Percentiles rank a stretch among this genome's conserved stretches.
phyloP scores from a whole-genome alignment of 2,888 invertebrate genomes.

The Drosophila nr. medialis region DNA sequence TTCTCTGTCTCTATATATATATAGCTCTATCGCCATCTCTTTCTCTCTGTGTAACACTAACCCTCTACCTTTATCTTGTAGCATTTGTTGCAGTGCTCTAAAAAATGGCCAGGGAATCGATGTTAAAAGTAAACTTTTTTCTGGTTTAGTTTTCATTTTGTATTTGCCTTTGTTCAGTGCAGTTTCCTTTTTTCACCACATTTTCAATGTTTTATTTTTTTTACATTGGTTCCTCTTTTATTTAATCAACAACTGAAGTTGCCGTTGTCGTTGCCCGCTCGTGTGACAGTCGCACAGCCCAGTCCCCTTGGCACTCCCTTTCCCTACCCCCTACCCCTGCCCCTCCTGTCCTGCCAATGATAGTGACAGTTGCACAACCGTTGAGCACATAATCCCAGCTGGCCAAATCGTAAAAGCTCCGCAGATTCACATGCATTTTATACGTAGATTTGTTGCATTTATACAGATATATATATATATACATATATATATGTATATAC shows the following conservation, averaged over 20 bases:
- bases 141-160: constrained; percentile 68
- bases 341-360: constrained; percentile 7
- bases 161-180: constrained; percentile 55
- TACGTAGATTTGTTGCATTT: constrained; percentile 76
- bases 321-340: neutral
- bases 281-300: constrained; percentile 49
- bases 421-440: constrained; percentile 74
- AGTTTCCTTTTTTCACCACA: constrained; percentile 9
- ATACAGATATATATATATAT: constrained; percentile 20
- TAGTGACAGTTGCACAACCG: constrained; percentile 56
- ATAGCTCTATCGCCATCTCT: neutral
- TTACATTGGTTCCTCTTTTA: constrained; percentile 56
- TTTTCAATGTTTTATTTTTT: constrained; percentile 12
- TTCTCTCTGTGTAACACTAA: neutral
- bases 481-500: neutral
- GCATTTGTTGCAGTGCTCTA: constrained; percentile 46
- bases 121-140: constrained; percentile 69
- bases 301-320: neutral
- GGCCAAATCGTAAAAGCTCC: constrained; percentile 73
- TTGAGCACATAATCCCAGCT: constrained; percentile 69
- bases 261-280: constrained; percentile 45
- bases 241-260: constrained; percentile 77
- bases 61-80: constrained; percentile 4
- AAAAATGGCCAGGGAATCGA: constrained; percentile 67
- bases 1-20: neutral